Base-by-base conservation (phyloP, 2,113 vertebrate genomes). In the Riparia riparia region DNA sequence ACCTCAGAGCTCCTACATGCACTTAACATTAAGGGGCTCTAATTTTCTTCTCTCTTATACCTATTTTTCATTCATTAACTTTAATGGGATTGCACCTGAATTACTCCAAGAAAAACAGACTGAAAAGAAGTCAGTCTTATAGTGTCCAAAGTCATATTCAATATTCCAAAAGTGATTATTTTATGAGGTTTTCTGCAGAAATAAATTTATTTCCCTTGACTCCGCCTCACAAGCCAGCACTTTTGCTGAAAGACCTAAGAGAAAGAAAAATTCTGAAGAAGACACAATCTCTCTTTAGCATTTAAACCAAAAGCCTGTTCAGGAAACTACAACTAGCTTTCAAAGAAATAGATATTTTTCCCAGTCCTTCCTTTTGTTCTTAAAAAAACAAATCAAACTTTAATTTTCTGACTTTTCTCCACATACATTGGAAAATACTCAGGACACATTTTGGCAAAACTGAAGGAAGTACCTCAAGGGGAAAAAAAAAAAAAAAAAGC, bases 301-400 rank as follows among this genome's bases (percentile, higher is more conserved):
- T 88, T 74, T 78, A 81, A 82, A 90, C 12, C 70, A 61, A 51
- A 93, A 45, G 49, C 12, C 32, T 64, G 39, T 78, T 95, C 32
- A 90, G 41, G 68, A 89, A 93, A 72, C n/a, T 39, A 56, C 20
- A 77, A 22, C 15, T 90, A 76, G 74, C 85, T 87, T 95, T 94
- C 73, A 51, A 95, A 89, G 58, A 89, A 82, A 69, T 26, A 76
- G 58, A 26, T 32, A 54, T 60, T 90, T 90, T 77, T 57, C 78
- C 25, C 39, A 81, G 29, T 78, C 84, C 32, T 80, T 56, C 44
- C 34, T 63, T 85, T 93, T 26, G 12, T 82, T 92, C 41, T 84
- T 61, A 78, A 63, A 82, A 63, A 80, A 90, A 14, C 51, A 60
- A 84, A 77, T 68, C 14, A 81, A 50, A 79, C 31, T 34, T 82